Base-by-base conservation (phyloP, 2,797 vertebrate species). In the Chaetophractus vellerosus region DNA sequence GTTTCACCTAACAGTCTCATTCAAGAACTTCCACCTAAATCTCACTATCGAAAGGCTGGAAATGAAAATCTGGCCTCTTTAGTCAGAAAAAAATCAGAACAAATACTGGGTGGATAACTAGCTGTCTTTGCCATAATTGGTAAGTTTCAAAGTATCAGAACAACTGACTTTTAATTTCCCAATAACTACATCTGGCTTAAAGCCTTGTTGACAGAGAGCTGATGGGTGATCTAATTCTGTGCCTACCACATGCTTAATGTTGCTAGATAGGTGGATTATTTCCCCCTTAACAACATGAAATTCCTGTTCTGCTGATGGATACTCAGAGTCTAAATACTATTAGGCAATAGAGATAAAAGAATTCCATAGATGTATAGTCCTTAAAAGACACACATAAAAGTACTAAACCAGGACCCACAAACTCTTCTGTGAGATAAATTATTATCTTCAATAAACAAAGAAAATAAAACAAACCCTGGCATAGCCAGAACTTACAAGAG, bases 401-500 rank as follows among this genome's bases (percentile, higher is more conserved):
- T 48, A 76, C 38, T 28, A 55, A 2, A n/a, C 38, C 36, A 57
- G 8, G 33, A 82, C 24, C 63, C 36, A 86, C 8, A 69, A 64
- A 85, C 50, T 86, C 72, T 66, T 82, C 52, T 38, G 64, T 23
- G 48, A 6, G 3, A 64, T 71, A 57, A 74, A 66, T n/a, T 63
- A 76, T 66, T 26, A 83, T 90, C 64, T 90, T 90, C 82, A 82
- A 57, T 41, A 81, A 15, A 95, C 19, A 55, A 68, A 88, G 26
- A 88, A 82, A 64, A 93, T 2, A 71, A 64, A 93, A 68, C 48
- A 89, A 69, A 71, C 31, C 36, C 18, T 31, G 36, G 26, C 48
- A n/a, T 76, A 61, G 71, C 15, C 91, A 92, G 52, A 88, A 52
- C 99, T 99, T 98, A 99, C 99, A 99, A 97, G 90, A 99, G 99